These are phyloP conservation scores for Cyanoliseus patagonus DNA, from an alignment of 2,113 vertebrate species.

Conservation along the genomic window DNA sequence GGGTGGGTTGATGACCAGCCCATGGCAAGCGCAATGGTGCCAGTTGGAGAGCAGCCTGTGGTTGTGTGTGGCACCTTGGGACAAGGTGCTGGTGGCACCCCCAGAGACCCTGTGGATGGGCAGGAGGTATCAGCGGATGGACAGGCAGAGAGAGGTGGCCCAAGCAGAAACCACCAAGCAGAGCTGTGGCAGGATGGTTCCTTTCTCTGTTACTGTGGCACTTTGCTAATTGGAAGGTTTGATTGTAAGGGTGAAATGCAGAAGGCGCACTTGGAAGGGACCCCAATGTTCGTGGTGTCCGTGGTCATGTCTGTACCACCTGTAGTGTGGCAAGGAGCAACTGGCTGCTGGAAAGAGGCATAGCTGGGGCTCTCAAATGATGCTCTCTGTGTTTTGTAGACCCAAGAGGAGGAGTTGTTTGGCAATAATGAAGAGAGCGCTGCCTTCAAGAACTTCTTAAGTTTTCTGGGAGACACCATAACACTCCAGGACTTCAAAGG, in stretches of 20 bases:
- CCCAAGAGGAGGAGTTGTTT: conserved; percentile 91
- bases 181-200: background rate
- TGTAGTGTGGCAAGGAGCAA: accelerated
- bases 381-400: conserved; percentile 71
- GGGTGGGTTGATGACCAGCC: background rate
- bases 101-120: accelerated
- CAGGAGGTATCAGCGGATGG: background rate
- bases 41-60: background rate
- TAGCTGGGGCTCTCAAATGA: background rate
- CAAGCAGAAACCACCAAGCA: background rate
- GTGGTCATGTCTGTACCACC: background rate
- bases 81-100: background rate
- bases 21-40: accelerated
- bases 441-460: conserved; percentile 88
- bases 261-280: background rate
- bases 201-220: background rate
- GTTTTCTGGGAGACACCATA: conserved; percentile 88
- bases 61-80: background rate
- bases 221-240: background rate
- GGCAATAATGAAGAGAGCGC: conserved; percentile 89
- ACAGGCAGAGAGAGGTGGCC: background rate
- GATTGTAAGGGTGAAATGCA: background rate
- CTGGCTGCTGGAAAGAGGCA: background rate
- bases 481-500: conserved; percentile 94
- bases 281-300: accelerated